Base-by-base conservation (phyloP, 1,140 invertebrate genomes). In the Scaptomyza graminum region DNA sequence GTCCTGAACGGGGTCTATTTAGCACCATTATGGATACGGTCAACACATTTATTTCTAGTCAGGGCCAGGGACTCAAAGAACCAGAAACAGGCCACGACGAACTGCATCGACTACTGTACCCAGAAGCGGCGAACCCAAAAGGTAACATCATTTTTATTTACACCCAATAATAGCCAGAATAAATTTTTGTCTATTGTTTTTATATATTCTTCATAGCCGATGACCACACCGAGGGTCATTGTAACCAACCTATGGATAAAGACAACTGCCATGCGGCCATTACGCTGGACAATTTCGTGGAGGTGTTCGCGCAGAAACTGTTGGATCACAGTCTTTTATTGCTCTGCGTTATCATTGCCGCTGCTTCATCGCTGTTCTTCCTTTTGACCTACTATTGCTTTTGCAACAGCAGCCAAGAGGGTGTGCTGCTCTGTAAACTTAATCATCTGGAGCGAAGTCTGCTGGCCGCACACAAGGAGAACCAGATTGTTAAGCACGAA, bases 371-470 rank as follows among this genome's bases (percentile, higher is more conserved):
- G 7, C 90, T 96, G 12, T 89, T 95, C 60, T 96, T 96, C 79
- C 94, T 94, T n/a, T 93, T 96, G 56, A 95, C 95, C 18, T 96
- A 96, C 91, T 95, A 96, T 91, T 95, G 95, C 73, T 94, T 96
- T 72, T 95, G 96, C 91, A 96, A 95, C 85, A 94, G 93, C 77
- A 94, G 94, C 79, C 93, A 95, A 76, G 95, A 95, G 81, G 92
- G 92, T 22, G 91, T 92, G 11, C 89, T 95, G 3, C 92, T 95
- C 25, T 92, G 92, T 0, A 94, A 93, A 76, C 93, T 95, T 51
- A 95, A 95, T 89, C 91, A 93, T 69, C 89, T 95, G 34, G 94
- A 95, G 75, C 83, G 91, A 18, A 91, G 90, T 66, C 49, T 92
- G 50, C 46, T 92, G 44, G 74, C 84, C 3, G 65, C 87, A 1